Evolutionary conservation across 2,888 invertebrate genomes (phyloP).

Genomic region (Galerucella nymphaeae): DNA sequence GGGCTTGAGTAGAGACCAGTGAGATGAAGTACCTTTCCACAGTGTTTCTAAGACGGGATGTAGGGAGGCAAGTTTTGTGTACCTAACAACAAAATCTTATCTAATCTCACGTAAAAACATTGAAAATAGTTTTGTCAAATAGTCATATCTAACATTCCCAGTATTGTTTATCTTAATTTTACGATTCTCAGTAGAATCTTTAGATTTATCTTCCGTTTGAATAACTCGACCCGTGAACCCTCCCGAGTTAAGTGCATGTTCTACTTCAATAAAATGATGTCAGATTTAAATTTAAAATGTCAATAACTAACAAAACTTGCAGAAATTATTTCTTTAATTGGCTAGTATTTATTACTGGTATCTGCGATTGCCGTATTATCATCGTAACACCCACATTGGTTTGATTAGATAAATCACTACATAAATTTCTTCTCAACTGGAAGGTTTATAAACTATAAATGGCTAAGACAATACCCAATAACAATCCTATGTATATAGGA

Average conservation of each 20-base stretch:
- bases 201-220: neutral
- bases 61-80: too few species aligned
- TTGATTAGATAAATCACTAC: conserved; percentile 46
- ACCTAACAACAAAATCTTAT: too few species aligned
- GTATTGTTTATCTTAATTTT: neutral
- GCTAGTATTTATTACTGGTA: conserved; percentile 41
- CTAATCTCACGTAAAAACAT: too few species aligned
- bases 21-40: too few species aligned
- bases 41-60: too few species aligned
- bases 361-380: conserved; percentile 41
- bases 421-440: conserved; percentile 38
- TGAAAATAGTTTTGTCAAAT: too few species aligned
- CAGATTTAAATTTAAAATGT: conserved; percentile 32
- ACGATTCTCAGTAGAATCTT: neutral
- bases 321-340: conserved; percentile 40
- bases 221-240: neutral
- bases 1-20: too few species aligned
- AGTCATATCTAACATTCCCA: neutral
- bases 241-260: conserved; percentile 21
- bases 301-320: conserved; percentile 23
- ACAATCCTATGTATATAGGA: too few species aligned
- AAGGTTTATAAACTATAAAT: conserved; percentile 28
- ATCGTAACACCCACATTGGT: conserved; percentile 44
- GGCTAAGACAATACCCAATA: conserved; percentile 9
- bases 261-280: conserved; percentile 26